Conservation (phyloP, 2,113 vertebrate genomes). For the Bothrops jararaca region DNA sequence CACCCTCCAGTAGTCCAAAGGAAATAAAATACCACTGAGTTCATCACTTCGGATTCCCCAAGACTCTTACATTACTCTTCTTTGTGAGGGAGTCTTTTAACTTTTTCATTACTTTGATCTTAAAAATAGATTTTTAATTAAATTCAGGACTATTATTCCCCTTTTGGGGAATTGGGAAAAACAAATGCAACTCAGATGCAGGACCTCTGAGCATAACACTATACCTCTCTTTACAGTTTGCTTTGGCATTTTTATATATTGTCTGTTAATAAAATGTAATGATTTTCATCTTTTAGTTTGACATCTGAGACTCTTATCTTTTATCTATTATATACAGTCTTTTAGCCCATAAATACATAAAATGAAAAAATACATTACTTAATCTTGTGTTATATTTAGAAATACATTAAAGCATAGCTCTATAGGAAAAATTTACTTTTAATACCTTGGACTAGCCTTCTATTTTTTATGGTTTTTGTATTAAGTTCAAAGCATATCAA, state of each 20-base stretch:
- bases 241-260: slow-evolving; percentile 70
- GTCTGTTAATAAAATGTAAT: slow-evolving; percentile 72
- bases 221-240: slow-evolving; percentile 67
- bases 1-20: slow-evolving; percentile 70
- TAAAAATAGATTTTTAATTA: slow-evolving; percentile 77
- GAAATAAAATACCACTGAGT: slow-evolving; percentile 72
- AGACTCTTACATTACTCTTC: slow-evolving; percentile 73
- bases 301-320: slow-evolving; percentile 65
- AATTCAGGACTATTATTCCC: slow-evolving; percentile 72
- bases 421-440: slow-evolving; percentile 60
- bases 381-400: slow-evolving; percentile 72
- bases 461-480: slow-evolving; percentile 65
- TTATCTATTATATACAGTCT: slow-evolving; percentile 70
- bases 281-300: slow-evolving; percentile 73
- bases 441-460: slow-evolving; percentile 59
- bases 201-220: slow-evolving; percentile 65
- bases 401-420: slow-evolving; percentile 67
- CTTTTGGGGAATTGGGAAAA: slow-evolving; percentile 71
- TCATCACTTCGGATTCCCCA: slow-evolving; percentile 72
- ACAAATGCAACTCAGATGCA: slow-evolving; percentile 65
- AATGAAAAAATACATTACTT: slow-evolving; percentile 73
- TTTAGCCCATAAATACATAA: slow-evolving; percentile 73
- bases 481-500: slow-evolving; percentile 62
- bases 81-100: slow-evolving; percentile 74
- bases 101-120: slow-evolving; percentile 77